Base-by-base conservation (phyloP, 2,797 vertebrate species). In the Tadarida brasiliensis region DNA sequence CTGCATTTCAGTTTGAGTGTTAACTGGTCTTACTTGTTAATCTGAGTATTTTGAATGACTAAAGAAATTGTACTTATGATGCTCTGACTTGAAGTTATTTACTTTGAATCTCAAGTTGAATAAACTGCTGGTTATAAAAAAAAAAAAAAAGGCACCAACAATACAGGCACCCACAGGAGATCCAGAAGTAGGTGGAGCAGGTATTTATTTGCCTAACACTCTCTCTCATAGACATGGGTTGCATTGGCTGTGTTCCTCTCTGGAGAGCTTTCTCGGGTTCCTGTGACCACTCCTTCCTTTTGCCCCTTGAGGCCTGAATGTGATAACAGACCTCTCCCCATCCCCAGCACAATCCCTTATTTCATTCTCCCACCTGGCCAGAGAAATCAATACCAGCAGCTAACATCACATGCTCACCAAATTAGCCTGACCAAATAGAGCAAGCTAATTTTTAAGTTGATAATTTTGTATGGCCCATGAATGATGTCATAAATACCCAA, bases 211-310 rank as follows among this genome's bases (percentile, higher is more conserved):
- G 0, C 4, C 8, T 26, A 3, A 33, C n/a, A 28, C 17, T 47
- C 24, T 17, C 24, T 83, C 51, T 20, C 5, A 3, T 16, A 24
- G 28, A 3, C 3, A 12, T 8, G 22, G 10, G 16, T 39, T n/a
- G 2, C 19, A 57, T 2, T 8, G 14, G 10, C 16, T 15, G 0
- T 33, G 56, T 5, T 57, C 4, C 17, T 94, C 22, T 11, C 0
- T 54, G 22, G 10, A 47, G 57, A 7, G 6, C 17, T 28, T 67
- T 17, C 47, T 90, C 7, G 6, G 68, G 22, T 9, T 61, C 90
- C 35, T 67, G 47, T 33, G 11, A 47, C 14, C 16, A 24, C 10
- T 28, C 14, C 47, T 57, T 51, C 12, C 1, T 30, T 20, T 22
- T 70, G 24, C 0, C 2, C 39, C 35, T 44, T 44, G 73, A 81